Conservation (phyloP, 2,113 vertebrate species). For the Brienomyrus longianalis region DNA sequence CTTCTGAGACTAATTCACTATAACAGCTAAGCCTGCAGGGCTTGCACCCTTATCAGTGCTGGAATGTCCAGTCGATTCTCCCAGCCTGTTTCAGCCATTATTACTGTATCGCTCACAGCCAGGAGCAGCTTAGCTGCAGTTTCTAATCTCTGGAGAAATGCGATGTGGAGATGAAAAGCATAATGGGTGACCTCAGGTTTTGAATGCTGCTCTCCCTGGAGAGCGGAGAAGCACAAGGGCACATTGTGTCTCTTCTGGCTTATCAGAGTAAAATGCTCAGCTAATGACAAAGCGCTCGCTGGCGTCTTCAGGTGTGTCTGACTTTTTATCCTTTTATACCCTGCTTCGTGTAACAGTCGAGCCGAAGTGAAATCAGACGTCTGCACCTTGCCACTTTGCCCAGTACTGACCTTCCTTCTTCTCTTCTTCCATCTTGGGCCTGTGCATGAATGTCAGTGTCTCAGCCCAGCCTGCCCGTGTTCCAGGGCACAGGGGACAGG, state of each 20-base stretch:
- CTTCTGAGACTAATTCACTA: not conserved
- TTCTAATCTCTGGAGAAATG: not conserved
- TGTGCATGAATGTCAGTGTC: conserved; percentile 78
- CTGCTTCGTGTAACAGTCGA: not conserved
- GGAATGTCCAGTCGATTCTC: not conserved
- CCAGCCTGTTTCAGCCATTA: not conserved
- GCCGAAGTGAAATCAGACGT: not conserved
- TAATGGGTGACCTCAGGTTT: not conserved
- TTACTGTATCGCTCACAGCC: not conserved
- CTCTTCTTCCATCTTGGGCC: not conserved
- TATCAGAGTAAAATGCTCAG: not conserved
- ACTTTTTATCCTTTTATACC: not conserved
- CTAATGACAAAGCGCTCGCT: not conserved
- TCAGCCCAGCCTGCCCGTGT: conserved; percentile 77
- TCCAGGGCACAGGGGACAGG: conserved; percentile 62
- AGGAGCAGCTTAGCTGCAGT: not conserved
- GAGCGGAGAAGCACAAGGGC: not conserved
- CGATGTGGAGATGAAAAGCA: not conserved
- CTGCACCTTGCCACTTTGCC: not conserved
- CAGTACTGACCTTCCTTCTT: not conserved
- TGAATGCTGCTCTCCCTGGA: not conserved
- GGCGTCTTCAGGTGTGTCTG: not conserved
- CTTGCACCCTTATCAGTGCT: not conserved
- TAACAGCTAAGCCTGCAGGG: not conserved
- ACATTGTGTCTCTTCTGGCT: not conserved